These are phyloP conservation scores for Drosophila burlai DNA, from an alignment of 1,140 invertebrate genomes.

Conservation along the genomic window DNA sequence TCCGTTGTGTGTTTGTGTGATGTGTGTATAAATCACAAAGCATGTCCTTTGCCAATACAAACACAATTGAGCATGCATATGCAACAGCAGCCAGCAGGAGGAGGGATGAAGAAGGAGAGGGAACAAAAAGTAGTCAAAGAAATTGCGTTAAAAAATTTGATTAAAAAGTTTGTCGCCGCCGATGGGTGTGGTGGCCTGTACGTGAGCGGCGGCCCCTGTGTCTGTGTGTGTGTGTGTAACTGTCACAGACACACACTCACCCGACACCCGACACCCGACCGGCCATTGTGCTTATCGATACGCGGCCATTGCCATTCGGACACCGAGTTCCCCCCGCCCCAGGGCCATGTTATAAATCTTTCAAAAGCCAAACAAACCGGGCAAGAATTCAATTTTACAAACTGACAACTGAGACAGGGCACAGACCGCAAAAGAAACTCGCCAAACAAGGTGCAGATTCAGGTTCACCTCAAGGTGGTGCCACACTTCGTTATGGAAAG, in stretches of 20 bases:
- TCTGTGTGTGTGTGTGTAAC: constrained; percentile 40
- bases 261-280: constrained; percentile 18
- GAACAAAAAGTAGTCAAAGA: constrained; percentile 67
- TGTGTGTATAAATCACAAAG: constrained; percentile 83
- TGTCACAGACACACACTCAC: constrained; percentile 71
- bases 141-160: constrained; percentile 79
- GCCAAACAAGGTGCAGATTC: constrained; percentile 19
- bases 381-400: constrained; percentile 78
- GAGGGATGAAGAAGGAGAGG: neutral
- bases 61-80: constrained; percentile 84
- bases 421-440: constrained; percentile 45
- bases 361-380: constrained; percentile 73
- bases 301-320: constrained; percentile 63
- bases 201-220: constrained; percentile 5
- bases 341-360: constrained; percentile 73
- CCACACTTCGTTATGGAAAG: neutral
- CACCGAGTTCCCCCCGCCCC: neutral
- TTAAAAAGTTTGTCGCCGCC: constrained; percentile 81
- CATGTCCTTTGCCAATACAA: constrained; percentile 84
- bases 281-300: constrained; percentile 79
- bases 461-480: neutral
- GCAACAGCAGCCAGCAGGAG: constrained; percentile 57
- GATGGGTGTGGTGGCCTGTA: constrained; percentile 40
- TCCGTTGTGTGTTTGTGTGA: constrained; percentile 57
- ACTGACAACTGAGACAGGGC: constrained; percentile 71